phyloP scores from a whole-genome alignment of 2,113 vertebrate genomes.

The Lanius ludovicianus region DNA sequence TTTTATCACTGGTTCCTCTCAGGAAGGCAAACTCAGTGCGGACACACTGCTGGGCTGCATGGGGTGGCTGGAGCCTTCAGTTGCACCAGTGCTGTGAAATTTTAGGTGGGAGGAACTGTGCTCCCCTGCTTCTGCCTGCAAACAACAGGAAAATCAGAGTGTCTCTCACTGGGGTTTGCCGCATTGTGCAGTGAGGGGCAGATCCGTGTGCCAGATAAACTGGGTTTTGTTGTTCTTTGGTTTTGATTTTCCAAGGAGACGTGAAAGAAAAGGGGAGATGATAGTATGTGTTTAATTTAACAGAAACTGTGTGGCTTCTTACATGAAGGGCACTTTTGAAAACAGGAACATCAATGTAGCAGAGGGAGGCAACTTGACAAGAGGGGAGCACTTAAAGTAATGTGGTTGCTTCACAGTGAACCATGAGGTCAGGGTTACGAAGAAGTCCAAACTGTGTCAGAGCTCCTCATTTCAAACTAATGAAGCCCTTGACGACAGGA shows the following conservation, averaged over 20 bases:
- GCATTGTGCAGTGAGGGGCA: rapidly evolving
- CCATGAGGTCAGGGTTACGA: neutral
- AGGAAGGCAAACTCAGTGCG: neutral
- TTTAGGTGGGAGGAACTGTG: neutral
- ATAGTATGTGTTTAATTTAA: neutral
- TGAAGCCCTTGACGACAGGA: slow-evolving; percentile 20
- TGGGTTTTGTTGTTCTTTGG: neutral
- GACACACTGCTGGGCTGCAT: rapidly evolving
- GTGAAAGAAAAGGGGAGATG: neutral
- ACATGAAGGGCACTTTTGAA: neutral
- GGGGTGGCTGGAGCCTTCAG: neutral
- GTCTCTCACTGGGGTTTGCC: rapidly evolving
- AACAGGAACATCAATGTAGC: neutral
- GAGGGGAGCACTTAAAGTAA: slow-evolving; percentile 16
- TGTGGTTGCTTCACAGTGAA: neutral
- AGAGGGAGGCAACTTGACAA: neutral
- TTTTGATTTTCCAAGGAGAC: neutral
- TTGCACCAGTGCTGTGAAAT: neutral
- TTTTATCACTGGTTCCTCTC: neutral
- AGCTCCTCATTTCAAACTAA: slow-evolving; percentile 34
- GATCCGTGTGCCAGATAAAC: neutral
- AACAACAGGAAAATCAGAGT: neutral
- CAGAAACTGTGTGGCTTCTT: neutral
- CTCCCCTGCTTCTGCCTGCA: neutral
- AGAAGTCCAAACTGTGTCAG: neutral